Conservation (phyloP, 2,797 vertebrate genomes). For the Ptychobarbus kaznakovi region DNA sequence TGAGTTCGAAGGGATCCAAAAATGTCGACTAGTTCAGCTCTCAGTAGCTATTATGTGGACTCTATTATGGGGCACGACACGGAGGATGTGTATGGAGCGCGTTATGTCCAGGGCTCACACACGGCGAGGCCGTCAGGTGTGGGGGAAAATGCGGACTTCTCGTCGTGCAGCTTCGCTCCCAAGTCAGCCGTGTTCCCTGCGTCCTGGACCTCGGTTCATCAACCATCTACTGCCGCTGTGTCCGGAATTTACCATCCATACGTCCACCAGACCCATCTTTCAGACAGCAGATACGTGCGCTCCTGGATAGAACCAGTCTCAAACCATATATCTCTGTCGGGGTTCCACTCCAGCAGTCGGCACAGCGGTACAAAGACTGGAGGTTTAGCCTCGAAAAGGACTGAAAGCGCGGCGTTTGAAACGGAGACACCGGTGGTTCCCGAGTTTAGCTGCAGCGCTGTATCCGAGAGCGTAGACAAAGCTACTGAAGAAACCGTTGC, state of each 20-base stretch:
- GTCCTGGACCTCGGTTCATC: constrained; percentile 92
- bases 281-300: constrained; percentile 91
- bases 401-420: constrained; percentile 81
- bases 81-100: constrained; percentile 91
- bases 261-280: constrained; percentile 89
- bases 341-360: constrained; percentile 83
- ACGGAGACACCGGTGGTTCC: constrained; percentile 80
- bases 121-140: constrained; percentile 92
- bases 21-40: constrained; percentile 96
- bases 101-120: constrained; percentile 88
- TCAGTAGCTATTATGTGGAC: constrained; percentile 98
- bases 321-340: constrained; percentile 83
- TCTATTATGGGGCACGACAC: constrained; percentile 93
- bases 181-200: constrained; percentile 92
- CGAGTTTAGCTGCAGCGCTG: constrained; percentile 83
- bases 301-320: constrained; percentile 96
- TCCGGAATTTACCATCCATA: constrained; percentile 95
- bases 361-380: constrained; percentile 90
- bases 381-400: constrained; percentile 79
- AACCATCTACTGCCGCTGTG: constrained; percentile 83
- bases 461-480: constrained; percentile 79
- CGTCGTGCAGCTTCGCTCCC: constrained; percentile 95
- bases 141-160: constrained; percentile 88
- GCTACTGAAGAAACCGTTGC: constrained; percentile 81
- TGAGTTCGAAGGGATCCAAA: constrained; percentile 89